Base-by-base conservation (phyloP, 1,140 invertebrate species). In the Saccostrea cuccullata region DNA sequence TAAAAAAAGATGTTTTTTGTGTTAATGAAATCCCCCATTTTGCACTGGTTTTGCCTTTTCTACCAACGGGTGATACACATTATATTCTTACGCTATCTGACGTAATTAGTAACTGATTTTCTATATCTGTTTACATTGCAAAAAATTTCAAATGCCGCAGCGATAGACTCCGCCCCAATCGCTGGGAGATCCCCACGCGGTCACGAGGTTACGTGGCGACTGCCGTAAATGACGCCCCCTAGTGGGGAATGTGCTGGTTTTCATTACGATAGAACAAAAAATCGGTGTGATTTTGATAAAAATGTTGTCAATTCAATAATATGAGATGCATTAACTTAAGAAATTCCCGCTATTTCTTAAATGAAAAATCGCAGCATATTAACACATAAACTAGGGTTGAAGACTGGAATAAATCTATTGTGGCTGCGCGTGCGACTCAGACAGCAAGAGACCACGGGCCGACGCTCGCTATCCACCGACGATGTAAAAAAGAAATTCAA, bases 301-400 rank as follows among this genome's bases (percentile, higher is more conserved):
- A 84, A 84, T 84, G 82, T 84, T 84, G 82, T 84, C 82, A 84
- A 84, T 84, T 55, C 23, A 84, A 56, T 56, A 84, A 56, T 23
- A 84, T 55, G 40, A 56, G 82, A 55, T 84, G 55, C 82, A 84
- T 84, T 84, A 84, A 56, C 55, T 84, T 84, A 84, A 55, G 82
- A 84, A 84, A 84, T 84, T 84, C 82, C 82, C 30, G 82, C 82
- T 55, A 84, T 84, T 84, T 84, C 55, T 55, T 56, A 55, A 84
- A 84, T 84, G 82, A 84, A 84, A 84, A 84, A 84, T 84, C 82
- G 82, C 82, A 20, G 82, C 82, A 55, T 84, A 84, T 84, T 84
- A 84, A 84, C 82, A 84, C 82, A 56, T 84, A 77, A 77, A 77
- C 70, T 36, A 30, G 70, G 70, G 8, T 26, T 17, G 70, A 23